Percentiles rank a stretch among this genome's conserved stretches.
Evolutionary conservation across 2,888 invertebrate genomes (phyloP).

Genomic region (Cheilosia grossa): DNA sequence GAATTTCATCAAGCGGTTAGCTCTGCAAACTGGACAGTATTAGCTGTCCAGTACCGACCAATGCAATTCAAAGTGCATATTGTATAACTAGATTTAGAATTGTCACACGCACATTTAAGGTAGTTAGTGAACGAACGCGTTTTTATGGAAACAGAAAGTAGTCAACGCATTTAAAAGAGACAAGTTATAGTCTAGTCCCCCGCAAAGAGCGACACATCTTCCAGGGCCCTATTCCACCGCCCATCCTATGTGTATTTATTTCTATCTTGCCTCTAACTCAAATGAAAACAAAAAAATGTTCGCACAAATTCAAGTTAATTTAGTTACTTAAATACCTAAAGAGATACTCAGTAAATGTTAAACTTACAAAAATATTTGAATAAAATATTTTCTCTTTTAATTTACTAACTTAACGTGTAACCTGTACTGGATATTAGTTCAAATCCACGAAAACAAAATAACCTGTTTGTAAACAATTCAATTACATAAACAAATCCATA

Average conservation of each 20-base stretch:
- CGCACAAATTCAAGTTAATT: slow-evolving; percentile 55
- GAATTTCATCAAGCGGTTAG: too few relatives aligned
- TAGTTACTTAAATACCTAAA: slow-evolving; percentile 19
- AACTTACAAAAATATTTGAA: not conserved
- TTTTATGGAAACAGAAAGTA: too few relatives aligned
- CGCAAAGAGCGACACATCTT: not conserved
- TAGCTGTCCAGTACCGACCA: too few relatives aligned
- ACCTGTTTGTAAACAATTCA: slow-evolving; percentile 65
- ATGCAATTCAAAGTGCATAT: too few relatives aligned
- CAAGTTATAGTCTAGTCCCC: too few relatives aligned
- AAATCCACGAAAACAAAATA: slow-evolving; percentile 32
- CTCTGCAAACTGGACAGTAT: too few relatives aligned
- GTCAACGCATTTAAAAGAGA: too few relatives aligned
- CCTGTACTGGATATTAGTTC: slow-evolving; percentile 44
- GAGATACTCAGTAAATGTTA: slow-evolving; percentile 38
- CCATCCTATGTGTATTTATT: slow-evolving; percentile 40
- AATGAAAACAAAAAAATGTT: slow-evolving; percentile 20
- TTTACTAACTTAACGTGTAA: slow-evolving; percentile 28
- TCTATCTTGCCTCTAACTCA: slow-evolving; percentile 32
- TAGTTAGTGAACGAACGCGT: too few relatives aligned
- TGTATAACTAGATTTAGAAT: too few relatives aligned
- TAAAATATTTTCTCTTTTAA: slow-evolving; percentile 16
- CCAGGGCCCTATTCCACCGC: not conserved
- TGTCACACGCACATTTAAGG: too few relatives aligned
- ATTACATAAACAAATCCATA: slow-evolving; percentile 43